Evolutionary conservation across 2,113 vertebrate species (phyloP).

Genomic region (Stercorarius parasiticus): DNA sequence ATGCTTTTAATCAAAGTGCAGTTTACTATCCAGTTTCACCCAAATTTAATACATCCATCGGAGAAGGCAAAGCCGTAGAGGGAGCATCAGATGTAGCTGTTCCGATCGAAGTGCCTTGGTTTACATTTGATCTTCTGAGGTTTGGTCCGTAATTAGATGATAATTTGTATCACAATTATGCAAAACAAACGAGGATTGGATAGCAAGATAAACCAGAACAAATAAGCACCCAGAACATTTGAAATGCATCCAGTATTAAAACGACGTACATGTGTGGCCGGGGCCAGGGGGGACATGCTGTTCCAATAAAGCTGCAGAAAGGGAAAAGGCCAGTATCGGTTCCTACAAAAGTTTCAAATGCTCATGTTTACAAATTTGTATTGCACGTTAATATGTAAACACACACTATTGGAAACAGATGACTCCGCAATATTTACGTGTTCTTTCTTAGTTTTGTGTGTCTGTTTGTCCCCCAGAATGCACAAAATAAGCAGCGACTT

Average conservation of each 20-base stretch:
- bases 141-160: constrained; percentile 72
- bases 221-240: constrained; percentile 66
- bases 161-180: constrained; percentile 74
- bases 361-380: constrained; percentile 81
- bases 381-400: constrained; percentile 76
- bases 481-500: neutral
- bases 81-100: neutral
- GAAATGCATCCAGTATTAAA: constrained; percentile 63
- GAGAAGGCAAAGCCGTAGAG: neutral
- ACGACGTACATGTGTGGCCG: constrained; percentile 42
- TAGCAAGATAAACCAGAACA: constrained; percentile 57
- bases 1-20: constrained; percentile 15
- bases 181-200: constrained; percentile 69
- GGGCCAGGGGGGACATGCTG: constrained; percentile 54
- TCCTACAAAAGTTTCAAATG: constrained; percentile 68
- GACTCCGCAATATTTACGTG: neutral
- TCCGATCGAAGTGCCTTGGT: constrained; percentile 21
- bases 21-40: constrained; percentile 36
- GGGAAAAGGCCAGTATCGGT: constrained; percentile 49
- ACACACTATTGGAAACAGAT: constrained; percentile 71
- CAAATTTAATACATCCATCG: constrained; percentile 13
- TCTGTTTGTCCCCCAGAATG: constrained; percentile 12
- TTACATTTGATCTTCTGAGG: constrained; percentile 60
- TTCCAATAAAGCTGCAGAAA: constrained; percentile 75
- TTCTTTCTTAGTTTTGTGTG: neutral